Percentiles rank a stretch among this genome's conserved stretches.
Conservation (phyloP, 2,797 vertebrate species). For the Octomys mimax region DNA sequence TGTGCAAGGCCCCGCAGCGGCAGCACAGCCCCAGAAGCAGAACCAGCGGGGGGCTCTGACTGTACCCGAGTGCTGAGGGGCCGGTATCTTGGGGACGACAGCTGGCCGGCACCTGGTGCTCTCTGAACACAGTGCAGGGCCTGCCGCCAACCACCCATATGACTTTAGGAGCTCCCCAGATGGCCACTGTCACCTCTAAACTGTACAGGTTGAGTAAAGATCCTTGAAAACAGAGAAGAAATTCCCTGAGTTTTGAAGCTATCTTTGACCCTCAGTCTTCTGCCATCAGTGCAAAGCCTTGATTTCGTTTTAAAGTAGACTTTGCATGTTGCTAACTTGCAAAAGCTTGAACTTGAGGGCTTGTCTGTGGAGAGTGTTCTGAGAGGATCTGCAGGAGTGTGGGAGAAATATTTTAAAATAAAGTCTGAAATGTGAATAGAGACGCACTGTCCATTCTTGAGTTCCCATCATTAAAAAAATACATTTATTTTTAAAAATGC, state of each 20-base stretch:
- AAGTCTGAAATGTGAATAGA: slow-evolving; percentile 67
- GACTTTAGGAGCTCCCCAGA: background rate
- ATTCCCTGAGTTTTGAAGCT: background rate
- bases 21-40: background rate
- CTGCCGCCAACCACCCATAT: background rate
- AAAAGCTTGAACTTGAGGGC: slow-evolving; percentile 67
- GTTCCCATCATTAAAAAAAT: background rate
- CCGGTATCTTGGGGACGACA: background rate
- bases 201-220: background rate
- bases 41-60: background rate
- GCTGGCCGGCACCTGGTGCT: background rate
- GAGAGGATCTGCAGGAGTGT: slow-evolving; percentile 37
- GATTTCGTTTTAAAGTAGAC: slow-evolving; percentile 64
- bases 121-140: background rate
- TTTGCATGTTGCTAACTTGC: slow-evolving; percentile 24
- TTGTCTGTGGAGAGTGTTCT: background rate
- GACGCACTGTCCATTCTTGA: background rate
- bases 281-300: background rate
- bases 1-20: background rate
- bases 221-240: background rate
- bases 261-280: background rate
- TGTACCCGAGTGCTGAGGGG: background rate
- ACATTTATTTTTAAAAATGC: too few species aligned
- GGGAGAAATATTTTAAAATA: slow-evolving; percentile 76
- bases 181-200: background rate